Evolutionary conservation across 2,888 invertebrate genomes (phyloP), one percentile per base, ranked within the genome.

Genomic region (Drosophila anceps): DNA sequence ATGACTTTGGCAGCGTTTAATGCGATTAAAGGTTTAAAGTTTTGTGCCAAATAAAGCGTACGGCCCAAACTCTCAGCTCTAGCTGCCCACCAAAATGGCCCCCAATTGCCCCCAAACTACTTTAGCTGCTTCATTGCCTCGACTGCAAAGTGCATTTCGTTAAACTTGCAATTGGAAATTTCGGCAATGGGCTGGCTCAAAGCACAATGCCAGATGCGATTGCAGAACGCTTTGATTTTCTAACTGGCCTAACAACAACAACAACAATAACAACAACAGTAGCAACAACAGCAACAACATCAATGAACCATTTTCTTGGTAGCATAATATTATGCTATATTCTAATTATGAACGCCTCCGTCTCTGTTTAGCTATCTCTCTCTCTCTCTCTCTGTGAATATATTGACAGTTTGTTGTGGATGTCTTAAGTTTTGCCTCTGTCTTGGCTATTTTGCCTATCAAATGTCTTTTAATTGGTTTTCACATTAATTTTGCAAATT

Each of bases 21-120:
- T 87, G 87, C 87, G 87, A 89, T 87, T 87, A 89, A 85, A 79
- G 82, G 85, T 82, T 89, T 87, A 89, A 84, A 87, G 83, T 84
- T 87, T 82, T 84, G 79, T 75, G 82, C 77, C 79, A 81, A 87
- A 87, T 87, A 87, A 84, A 87, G 85, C 88, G 83, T 82, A 70
- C 69, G 69, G 51, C 51, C 41, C 18, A 24, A 60, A 35, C 61
- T 41, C 60, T 35, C 63, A 67, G 55, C 29, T 0, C 29, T 9
- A 15, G 48, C 31, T 24, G 24, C 24, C 24, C n/a, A n/a, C 24
- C 24, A 24, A 24, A 24, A n/a, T n/a, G 2, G 24, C 20, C 20
- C 12, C 13, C 41, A 20, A 0, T 15, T 5, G 9, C 37, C 44
- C 13, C 18, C 41, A 18, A 48, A 18, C 27, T 35, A n/a, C 35